Percentiles rank a stretch among this genome's conserved stretches.
These are phyloP conservation scores for Calliopsis andreniformis DNA, from an alignment of 1,140 invertebrate genomes.

Conservation along the genomic window DNA sequence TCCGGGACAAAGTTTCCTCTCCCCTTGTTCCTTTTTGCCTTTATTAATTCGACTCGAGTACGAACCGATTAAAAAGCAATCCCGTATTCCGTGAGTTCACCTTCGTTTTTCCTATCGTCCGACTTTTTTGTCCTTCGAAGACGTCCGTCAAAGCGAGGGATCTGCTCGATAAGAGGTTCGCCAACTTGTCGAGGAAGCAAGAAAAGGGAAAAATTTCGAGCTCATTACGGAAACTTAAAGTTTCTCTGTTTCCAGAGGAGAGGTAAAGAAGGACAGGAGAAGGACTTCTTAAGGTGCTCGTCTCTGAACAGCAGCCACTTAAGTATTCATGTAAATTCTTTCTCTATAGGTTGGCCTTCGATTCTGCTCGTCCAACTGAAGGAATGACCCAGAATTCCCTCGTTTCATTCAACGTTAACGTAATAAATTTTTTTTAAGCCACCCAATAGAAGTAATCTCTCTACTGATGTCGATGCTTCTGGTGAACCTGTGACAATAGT, in stretches of 20 bases:
- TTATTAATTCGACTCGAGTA: constrained; percentile 39
- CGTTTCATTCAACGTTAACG: background rate
- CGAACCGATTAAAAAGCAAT: constrained; percentile 47
- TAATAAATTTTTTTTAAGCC: background rate
- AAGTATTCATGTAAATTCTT: constrained; percentile 46
- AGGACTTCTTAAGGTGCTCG: constrained; percentile 9
- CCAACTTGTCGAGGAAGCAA: background rate
- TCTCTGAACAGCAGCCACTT: constrained; percentile 21
- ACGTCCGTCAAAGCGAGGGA: constrained; percentile 21
- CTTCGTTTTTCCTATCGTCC: constrained; percentile 21
- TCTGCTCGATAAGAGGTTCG: constrained; percentile 26
- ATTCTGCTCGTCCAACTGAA: background rate
- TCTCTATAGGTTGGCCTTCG: background rate
- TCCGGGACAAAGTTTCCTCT: background rate
- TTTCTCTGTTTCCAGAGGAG: constrained; percentile 29
- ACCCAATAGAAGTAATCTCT: no score
- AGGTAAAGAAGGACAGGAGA: no score
- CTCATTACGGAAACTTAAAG: constrained; percentile 37
- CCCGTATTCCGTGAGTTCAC: constrained; percentile 30
- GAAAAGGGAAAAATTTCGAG: constrained; percentile 25
- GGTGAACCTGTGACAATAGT: no score
- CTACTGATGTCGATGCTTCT: no score
- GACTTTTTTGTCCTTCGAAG: background rate
- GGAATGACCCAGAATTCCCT: constrained; percentile 7
- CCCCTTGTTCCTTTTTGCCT: background rate